These are phyloP conservation scores for Pseudochirops corinnae DNA, from an alignment of 2,797 vertebrate species.

Conservation along the genomic window DNA sequence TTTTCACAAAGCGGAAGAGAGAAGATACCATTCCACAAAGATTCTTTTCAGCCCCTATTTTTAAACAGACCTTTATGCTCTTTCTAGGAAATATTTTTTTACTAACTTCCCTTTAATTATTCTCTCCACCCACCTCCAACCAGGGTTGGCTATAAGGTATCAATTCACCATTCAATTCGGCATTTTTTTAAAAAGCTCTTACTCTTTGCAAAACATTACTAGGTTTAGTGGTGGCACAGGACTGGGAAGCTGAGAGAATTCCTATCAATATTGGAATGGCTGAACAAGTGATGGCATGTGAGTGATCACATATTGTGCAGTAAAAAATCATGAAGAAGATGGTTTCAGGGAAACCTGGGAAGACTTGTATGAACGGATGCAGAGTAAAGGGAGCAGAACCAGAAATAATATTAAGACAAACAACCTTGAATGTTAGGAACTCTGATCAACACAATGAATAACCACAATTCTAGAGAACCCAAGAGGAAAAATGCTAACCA, in stretches of 20 bases:
- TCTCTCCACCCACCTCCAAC: neutral
- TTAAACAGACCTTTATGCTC: neutral
- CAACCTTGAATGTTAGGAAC: neutral
- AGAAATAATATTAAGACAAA: neutral
- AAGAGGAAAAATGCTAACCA: neutral
- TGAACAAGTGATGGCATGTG: neutral
- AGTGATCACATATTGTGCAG: neutral
- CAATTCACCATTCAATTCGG: neutral
- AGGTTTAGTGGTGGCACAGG: neutral
- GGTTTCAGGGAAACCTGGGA: neutral
- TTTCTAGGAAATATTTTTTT: neutral
- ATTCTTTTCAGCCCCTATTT: neutral
- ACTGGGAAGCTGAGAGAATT: neutral
- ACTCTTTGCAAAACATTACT: neutral
- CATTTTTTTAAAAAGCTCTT: neutral
- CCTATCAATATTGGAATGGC: neutral
- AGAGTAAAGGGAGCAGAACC: neutral
- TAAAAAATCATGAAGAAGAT: neutral
- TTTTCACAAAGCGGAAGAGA: neutral
- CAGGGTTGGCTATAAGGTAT: neutral
- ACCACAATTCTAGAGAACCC: neutral
- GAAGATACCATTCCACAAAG: neutral
- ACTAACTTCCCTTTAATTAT: neutral
- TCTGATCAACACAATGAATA: neutral
- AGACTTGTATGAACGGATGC: neutral